Percentiles rank a stretch among this genome's conserved stretches.
Evolutionary conservation across 1,140 invertebrate genomes (phyloP).

Genomic region (Megathymus violae): DNA sequence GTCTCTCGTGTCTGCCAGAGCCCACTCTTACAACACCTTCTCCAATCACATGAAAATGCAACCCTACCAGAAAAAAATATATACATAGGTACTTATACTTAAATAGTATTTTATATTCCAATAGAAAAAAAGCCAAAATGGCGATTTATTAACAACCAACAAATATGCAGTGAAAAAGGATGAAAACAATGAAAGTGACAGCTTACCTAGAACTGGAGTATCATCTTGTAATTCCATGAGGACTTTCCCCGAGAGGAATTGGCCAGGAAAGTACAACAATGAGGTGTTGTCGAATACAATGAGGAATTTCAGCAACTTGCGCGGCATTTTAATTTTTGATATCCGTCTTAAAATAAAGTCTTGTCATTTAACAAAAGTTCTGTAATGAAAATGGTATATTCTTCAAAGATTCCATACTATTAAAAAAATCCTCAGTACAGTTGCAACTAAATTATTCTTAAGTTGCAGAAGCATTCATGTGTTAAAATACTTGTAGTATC

Average conservation of each 20-base stretch:
- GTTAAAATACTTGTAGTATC: too few relatives aligned
- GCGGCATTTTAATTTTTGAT: conserved; percentile 86
- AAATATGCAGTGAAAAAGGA: too few relatives aligned
- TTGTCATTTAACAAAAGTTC: too few relatives aligned
- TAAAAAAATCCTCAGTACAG: too few relatives aligned
- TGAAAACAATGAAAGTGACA: background rate
- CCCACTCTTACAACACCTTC: conserved; percentile 94
- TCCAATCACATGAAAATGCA: conserved; percentile 97
- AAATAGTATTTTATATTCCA: too few relatives aligned
- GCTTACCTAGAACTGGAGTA: conserved; percentile 91
- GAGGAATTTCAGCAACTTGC: conserved; percentile 95
- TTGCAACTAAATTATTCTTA: background rate
- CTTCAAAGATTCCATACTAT: too few relatives aligned
- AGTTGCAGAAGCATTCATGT: background rate
- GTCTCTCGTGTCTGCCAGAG: conserved; percentile 91
- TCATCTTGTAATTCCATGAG: conserved; percentile 96
- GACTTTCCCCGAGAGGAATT: conserved; percentile 95
- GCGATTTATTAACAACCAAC: too few relatives aligned
- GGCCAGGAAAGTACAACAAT: conserved; percentile 95
- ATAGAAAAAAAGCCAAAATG: too few relatives aligned
- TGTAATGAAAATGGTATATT: too few relatives aligned
- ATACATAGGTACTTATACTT: too few relatives aligned
- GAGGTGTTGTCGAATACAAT: conserved; percentile 97
- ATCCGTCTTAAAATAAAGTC: too few relatives aligned
- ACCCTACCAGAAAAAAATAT: conserved; percentile 84